Conservation (phyloP, 2,797 vertebrate species). For the Clarias laeviceps region DNA sequence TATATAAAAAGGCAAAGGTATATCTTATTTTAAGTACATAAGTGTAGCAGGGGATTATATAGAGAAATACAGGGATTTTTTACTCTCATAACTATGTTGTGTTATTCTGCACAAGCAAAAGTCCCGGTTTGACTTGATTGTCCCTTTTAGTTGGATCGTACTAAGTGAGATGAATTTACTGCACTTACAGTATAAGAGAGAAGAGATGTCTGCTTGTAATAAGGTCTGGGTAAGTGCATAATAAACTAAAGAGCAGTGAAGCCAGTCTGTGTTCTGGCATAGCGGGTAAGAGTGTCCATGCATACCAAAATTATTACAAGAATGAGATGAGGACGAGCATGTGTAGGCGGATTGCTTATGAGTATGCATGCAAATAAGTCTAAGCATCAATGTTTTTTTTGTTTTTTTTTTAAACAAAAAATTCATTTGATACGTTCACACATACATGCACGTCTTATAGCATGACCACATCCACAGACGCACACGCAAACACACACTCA, state of each 20-base stretch:
- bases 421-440: not conserved
- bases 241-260: not conserved
- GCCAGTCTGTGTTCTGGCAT: not conserved
- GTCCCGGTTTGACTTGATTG: too few species aligned
- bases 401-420: not conserved
- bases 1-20: too few species aligned
- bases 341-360: not conserved
- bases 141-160: too few species aligned
- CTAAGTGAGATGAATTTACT: not conserved
- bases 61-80: too few species aligned
- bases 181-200: not conserved
- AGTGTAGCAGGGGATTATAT: too few species aligned
- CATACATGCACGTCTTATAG: not conserved
- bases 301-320: constrained; percentile 23
- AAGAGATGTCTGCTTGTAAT: not conserved
- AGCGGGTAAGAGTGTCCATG: not conserved
- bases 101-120: not conserved
- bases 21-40: too few species aligned
- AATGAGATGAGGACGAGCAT: not conserved
- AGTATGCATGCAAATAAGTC: not conserved
- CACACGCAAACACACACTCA: not conserved
- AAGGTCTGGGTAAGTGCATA: not conserved
- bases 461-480: not conserved
- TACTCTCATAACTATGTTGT: too few species aligned
- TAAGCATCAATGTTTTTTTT: not conserved